Conservation (phyloP, 2,888 invertebrate species). For the Dynastes grantii region DNA sequence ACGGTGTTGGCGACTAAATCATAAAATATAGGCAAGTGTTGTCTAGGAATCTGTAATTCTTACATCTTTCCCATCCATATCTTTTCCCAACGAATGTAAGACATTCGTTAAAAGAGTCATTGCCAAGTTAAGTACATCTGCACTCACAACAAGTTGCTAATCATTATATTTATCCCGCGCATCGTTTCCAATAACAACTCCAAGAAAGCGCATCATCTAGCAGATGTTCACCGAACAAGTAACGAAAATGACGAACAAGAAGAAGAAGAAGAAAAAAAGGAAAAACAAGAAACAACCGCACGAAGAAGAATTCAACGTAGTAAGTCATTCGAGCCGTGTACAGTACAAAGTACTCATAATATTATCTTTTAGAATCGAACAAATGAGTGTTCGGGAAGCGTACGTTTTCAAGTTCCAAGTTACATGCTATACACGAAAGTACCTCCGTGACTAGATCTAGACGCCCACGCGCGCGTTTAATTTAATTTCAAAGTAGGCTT, state of each 20-base stretch:
- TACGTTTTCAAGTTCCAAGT: slow-evolving; percentile 14
- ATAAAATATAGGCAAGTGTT: no score
- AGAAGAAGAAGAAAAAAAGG: neutral
- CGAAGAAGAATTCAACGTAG: neutral
- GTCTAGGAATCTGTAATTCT: no score
- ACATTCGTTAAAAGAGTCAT: no score
- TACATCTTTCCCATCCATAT: no score
- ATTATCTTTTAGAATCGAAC: slow-evolving; percentile 28
- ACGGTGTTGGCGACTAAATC: no score
- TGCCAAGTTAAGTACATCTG: neutral
- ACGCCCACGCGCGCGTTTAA: slow-evolving; percentile 35
- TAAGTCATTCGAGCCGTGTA: slow-evolving; percentile 18
- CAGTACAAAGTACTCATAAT: slow-evolving; percentile 34
- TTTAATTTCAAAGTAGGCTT: slow-evolving; percentile 39
- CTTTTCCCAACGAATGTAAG: no score
- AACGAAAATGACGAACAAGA: neutral
- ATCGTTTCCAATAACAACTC: neutral
- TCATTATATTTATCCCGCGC: neutral
- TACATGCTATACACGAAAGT: neutral
- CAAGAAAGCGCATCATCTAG: neutral
- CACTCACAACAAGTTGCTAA: neutral
- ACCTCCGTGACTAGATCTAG: slow-evolving; percentile 24
- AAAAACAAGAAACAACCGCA: slow-evolving; percentile 9
- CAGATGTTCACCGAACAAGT: slow-evolving; percentile 10
- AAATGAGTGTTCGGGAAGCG: slow-evolving; percentile 30